A percentile compares a stretch with the other conserved stretches of the same genome.
These are phyloP conservation scores for Chlorospingus flavigularis DNA, from an alignment of 2,797 vertebrate species.

Conservation along the genomic window DNA sequence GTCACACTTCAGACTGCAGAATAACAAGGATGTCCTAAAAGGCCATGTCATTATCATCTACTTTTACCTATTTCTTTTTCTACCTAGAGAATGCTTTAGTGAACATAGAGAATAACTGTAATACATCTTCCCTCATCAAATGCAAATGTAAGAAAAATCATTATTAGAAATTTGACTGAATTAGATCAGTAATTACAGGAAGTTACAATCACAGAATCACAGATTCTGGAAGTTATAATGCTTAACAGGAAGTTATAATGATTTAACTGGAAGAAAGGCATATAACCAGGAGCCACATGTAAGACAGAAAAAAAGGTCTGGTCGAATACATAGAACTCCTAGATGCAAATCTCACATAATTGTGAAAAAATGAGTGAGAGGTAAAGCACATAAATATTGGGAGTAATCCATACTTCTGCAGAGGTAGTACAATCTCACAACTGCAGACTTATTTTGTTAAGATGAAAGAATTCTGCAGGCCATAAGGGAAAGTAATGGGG, in stretches of 20 bases:
- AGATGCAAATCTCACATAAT: not conserved
- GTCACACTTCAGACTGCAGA: not conserved
- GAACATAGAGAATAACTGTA: not conserved
- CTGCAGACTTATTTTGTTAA: not conserved
- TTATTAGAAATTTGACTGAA: not conserved
- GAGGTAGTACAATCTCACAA: not conserved
- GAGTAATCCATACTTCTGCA: not conserved
- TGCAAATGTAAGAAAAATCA: not conserved
- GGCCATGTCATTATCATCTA: fast-evolving
- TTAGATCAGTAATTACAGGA: not conserved
- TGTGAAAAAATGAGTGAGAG: not conserved
- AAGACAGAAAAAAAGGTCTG: not conserved
- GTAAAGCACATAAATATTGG: not conserved
- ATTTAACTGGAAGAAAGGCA: not conserved
- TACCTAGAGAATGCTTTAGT: not conserved
- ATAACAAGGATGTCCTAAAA: not conserved
- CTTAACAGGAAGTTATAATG: not conserved
- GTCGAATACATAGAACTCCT: not conserved
- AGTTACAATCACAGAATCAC: not conserved
- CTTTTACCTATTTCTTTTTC: not conserved
- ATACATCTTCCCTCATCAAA: not conserved
- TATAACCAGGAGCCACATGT: not conserved
- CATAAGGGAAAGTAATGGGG: not conserved
- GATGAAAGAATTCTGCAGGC: not conserved
- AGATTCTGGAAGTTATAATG: not conserved